Evolutionary conservation across 2,797 vertebrate genomes (phyloP).

Genomic region (Gobio occitaniae): DNA sequence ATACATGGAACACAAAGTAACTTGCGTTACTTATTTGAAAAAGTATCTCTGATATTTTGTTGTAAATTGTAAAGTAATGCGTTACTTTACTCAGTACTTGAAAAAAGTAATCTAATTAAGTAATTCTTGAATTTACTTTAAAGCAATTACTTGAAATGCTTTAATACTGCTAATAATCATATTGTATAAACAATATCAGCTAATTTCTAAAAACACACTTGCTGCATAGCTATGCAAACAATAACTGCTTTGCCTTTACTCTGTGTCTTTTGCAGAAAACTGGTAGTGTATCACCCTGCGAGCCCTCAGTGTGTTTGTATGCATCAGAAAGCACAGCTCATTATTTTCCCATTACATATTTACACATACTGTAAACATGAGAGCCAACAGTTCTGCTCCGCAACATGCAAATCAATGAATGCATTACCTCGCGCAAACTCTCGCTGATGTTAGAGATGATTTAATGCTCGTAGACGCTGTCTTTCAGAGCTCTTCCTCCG

Average conservation of each 20-base stretch:
- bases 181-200: neutral
- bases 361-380: slow-evolving; percentile 41
- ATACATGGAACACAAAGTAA: too few species aligned
- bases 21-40: too few species aligned
- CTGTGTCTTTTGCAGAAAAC: neutral
- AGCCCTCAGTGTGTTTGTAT: neutral
- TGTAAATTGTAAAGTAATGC: neutral
- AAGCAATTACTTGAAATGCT: neutral
- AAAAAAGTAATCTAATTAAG: neutral
- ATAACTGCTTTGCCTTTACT: neutral
- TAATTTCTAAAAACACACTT: neutral
- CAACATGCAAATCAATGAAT: slow-evolving; percentile 48
- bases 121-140: neutral
- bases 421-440: slow-evolving; percentile 14
- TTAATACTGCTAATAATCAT: neutral
- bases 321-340: slow-evolving; percentile 20
- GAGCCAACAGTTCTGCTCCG: slow-evolving; percentile 20
- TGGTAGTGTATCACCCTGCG: neutral
- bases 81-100: neutral
- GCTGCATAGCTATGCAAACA: neutral
- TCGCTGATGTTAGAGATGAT: slow-evolving; percentile 39
- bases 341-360: slow-evolving; percentile 46
- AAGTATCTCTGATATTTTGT: too few species aligned
- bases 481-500: neutral
- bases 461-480: slow-evolving; percentile 26